Conservation (phyloP, 1,140 invertebrate genomes). For the Drosophila teissieri region DNA sequence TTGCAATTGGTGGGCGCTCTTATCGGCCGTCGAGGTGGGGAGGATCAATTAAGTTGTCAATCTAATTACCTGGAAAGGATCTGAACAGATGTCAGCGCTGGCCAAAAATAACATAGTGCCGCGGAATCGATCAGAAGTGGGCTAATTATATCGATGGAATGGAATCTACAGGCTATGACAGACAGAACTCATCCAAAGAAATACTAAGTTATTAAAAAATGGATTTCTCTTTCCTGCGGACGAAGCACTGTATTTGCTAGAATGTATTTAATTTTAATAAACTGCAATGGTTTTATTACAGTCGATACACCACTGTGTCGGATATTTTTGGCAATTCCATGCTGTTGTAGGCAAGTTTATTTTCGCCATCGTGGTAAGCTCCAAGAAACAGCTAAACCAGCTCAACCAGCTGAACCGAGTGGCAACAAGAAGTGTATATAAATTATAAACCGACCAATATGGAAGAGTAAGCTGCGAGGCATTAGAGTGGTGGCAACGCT, state of each 20-base stretch:
- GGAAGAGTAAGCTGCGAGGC: slow-evolving; percentile 12
- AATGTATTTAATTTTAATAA: no score
- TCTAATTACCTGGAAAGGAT: slow-evolving; percentile 45
- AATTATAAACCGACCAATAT: slow-evolving; percentile 4
- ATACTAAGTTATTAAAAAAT: no score
- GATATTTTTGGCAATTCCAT: not conserved
- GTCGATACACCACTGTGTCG: no score
- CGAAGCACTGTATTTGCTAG: no score
- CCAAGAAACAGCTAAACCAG: not conserved
- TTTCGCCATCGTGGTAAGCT: not conserved
- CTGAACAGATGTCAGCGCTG: slow-evolving; percentile 51
- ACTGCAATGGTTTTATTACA: no score
- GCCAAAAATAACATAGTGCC: slow-evolving; percentile 13
- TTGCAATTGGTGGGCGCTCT: slow-evolving; percentile 33
- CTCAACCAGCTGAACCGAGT: not conserved
- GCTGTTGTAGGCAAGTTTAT: not conserved
- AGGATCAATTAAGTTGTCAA: slow-evolving; percentile 70
- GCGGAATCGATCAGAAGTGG: slow-evolving; percentile 10
- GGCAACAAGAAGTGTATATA: not conserved
- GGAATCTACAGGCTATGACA: not conserved
- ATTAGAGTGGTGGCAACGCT: slow-evolving; percentile 20
- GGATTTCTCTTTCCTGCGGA: no score
- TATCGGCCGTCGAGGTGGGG: slow-evolving; percentile 11
- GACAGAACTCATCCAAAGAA: no score
- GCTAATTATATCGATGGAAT: not conserved